A percentile compares a stretch with the other conserved stretches of the same genome.
phyloP scores from a whole-genome alignment of 2,113 vertebrate genomes.

The Eublepharis macularius region DNA sequence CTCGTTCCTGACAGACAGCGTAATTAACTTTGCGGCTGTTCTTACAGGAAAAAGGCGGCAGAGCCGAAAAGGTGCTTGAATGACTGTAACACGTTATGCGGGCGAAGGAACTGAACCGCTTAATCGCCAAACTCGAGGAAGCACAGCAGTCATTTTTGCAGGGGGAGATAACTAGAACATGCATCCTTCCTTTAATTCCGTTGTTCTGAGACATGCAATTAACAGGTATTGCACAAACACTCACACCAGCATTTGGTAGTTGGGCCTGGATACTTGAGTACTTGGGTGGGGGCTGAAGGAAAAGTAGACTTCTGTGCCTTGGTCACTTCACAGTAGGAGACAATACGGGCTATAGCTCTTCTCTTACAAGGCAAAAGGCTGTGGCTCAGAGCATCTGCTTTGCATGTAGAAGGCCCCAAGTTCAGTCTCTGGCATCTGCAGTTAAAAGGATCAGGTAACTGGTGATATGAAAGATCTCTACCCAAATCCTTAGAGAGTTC shows the following conservation, averaged over 20 bases:
- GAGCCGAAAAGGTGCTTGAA: slow-evolving; percentile 63
- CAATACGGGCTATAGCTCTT: too few relatives aligned
- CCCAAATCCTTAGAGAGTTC: too few relatives aligned
- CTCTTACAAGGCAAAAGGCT: too few relatives aligned
- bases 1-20: slow-evolving; percentile 69
- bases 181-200: neutral
- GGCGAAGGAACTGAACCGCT: slow-evolving; percentile 35
- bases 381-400: too few relatives aligned
- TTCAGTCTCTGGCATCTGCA: too few relatives aligned
- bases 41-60: slow-evolving; percentile 68
- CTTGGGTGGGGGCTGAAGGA: neutral
- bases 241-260: neutral
- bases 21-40: slow-evolving; percentile 79
- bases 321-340: too few relatives aligned
- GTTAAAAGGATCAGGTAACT: too few relatives aligned
- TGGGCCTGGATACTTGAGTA: neutral
- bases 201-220: too few relatives aligned
- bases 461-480: neutral
- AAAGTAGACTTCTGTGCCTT: too few relatives aligned
- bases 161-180: neutral
- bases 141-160: neutral
- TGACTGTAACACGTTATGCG: slow-evolving; percentile 54
- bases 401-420: too few relatives aligned
- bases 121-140: slow-evolving; percentile 38
- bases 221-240: neutral